Base-by-base conservation (phyloP, 2,797 vertebrate genomes). In the Trachurus trachurus region DNA sequence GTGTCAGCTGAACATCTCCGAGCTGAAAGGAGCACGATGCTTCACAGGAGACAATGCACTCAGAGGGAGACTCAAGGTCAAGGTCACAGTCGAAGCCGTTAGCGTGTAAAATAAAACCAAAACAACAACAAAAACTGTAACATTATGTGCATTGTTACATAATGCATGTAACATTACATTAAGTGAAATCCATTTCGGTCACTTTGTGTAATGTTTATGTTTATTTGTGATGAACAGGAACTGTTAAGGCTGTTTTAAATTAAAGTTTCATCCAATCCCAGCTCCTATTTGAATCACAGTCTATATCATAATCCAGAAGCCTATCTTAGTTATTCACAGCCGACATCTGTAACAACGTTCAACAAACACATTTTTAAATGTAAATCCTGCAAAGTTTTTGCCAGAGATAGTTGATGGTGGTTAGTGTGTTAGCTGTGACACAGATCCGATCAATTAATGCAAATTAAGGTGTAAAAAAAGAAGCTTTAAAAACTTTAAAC, bases 61-160 rank as follows among this genome's bases (percentile, higher is more conserved):
- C 6, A 10, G 52, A 62, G 29, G n/a, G 49, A 65, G 61, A 69
- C 66, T 26, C 40, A 2, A 73, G 87, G 87, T 88, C 82, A 86
- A 88, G 80, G 84, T 81, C 42, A 5, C 34, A 47, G 63, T 26
- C 8, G 1, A 62, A 26, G 56, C 3, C 2, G 7, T 56, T 56
- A 16, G 59, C 65, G 10, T 47, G 11, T 29, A n/a, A 49, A 44
- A 42, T 1, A 42, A 42, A 42, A 40, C 4, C 31, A 34, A 34
- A 34, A 34, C 4, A 5, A 34, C 4, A 34, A 40, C 10, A 19
- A 49, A 42, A 21, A 21, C 19, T 44, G 4, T 11, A 54, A 65
- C 42, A 37, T 31, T 15, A n/a, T n/a, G n/a, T n/a, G n/a, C n/a
- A n/a, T n/a, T n/a, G n/a, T n/a, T n/a, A n/a, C n/a, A n/a, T n/a